Evolutionary conservation across 1,140 invertebrate genomes (phyloP), one percentile per base, ranked within the genome.

Genomic region (Drosophila prosaltans): DNA sequence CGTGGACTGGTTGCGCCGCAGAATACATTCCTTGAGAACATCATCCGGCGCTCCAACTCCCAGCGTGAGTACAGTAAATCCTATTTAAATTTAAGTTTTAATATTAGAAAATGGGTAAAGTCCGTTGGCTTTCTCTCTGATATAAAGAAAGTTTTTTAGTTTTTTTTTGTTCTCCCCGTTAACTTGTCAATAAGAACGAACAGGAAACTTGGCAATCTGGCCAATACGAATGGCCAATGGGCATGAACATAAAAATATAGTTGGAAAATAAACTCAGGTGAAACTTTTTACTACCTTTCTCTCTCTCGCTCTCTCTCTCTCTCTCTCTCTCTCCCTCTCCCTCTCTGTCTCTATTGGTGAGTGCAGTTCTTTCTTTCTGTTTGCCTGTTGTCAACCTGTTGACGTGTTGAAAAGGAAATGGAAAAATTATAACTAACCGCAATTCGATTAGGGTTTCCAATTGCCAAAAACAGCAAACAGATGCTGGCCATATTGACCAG

Each of bases 1-100:
- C 95, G 97, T 95, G 99, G 98, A 93, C 96, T 99, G 83, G 98
- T 99, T 92, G 98, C 99, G 94, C 99, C 99, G 90, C 98, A 99
- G 94, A 99, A 99, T 94, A 99, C 99, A 82, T 99, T 99, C 94
- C 94, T 99, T 86, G 99, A 99, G 94, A 99, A 99, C 94, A 99
- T 99, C 94, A 99, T 99, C 84, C 94, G 98, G 82, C 95, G 98
- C 93, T 99, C 98, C 86, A 98, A 97, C 93, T 98, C 97, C 89
- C 97, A 99, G 95, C 98, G 98, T 99, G 95, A 98, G 98, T 97
- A 82, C 10, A 24, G 26, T 10, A 64, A 1, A 64, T 65, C 8
- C 32, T 2, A 57, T 11, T 54, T 39, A 1, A 10, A 16, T 26
- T 39, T 62, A 1, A 3, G 2, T 3, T 30, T 30, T 30, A 30